These are phyloP conservation scores for Lophotriccus pileatus DNA, from an alignment of 2,797 vertebrate genomes.

Conservation along the genomic window DNA sequence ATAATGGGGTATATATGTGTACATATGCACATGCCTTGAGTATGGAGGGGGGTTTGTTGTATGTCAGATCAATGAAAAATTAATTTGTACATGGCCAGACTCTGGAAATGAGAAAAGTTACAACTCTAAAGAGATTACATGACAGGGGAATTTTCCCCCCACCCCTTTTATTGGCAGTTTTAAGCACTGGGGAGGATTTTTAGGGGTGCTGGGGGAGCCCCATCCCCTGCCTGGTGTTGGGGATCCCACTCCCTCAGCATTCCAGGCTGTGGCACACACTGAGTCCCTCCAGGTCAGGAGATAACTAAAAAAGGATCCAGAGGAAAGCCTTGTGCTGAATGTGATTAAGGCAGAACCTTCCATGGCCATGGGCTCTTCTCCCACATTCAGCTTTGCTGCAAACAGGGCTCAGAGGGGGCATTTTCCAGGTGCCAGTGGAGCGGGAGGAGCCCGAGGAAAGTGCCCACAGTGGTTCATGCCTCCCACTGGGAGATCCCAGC, in stretches of 20 bases:
- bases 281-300: background rate
- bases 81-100: background rate
- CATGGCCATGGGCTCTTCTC: background rate
- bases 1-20: accelerated
- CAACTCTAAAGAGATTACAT: accelerated
- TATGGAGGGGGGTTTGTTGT: no score
- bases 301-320: background rate
- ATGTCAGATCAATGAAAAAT: background rate
- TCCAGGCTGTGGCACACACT: accelerated
- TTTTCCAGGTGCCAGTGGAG: no score
- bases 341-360: accelerated
- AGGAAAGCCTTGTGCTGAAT: background rate
- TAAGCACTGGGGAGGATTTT: accelerated
- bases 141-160: accelerated
- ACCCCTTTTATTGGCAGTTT: accelerated
- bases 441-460: accelerated
- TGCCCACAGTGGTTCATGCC: accelerated
- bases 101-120: background rate
- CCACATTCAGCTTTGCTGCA: background rate
- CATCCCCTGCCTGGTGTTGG: accelerated
- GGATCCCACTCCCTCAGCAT: accelerated
- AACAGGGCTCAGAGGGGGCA: accelerated
- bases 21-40: no score
- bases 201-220: background rate
- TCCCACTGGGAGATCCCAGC: accelerated